These are phyloP conservation scores for Listronotus oregonensis DNA, from an alignment of 1,140 invertebrate genomes.

Conservation along the genomic window DNA sequence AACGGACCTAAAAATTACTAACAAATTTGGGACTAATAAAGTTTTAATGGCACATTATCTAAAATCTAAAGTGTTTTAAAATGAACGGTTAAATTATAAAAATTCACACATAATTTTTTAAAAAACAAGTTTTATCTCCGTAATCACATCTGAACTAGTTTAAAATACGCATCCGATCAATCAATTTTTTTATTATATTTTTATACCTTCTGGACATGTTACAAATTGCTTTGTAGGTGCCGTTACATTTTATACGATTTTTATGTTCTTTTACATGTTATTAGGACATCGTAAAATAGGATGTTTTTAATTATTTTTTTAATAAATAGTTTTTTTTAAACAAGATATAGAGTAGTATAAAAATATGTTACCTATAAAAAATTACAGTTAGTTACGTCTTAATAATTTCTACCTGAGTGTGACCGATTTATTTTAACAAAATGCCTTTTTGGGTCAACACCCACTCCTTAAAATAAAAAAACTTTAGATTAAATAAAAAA, in stretches of 20 bases:
- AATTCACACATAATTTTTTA: neutral
- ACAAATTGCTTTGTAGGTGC: conserved; percentile 5
- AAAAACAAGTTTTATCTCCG: neutral
- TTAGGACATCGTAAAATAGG: neutral
- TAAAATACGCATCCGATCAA: conserved; percentile 4
- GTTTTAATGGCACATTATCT: neutral
- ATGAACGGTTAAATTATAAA: conserved; percentile 1
- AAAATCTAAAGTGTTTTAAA: neutral
- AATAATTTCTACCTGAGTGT: no score
- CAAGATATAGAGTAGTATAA: no score
- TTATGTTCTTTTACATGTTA: neutral
- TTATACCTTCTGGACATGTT: neutral
- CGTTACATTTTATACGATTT: conserved; percentile 3
- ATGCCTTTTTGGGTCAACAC: no score
- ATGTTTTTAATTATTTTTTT: neutral
- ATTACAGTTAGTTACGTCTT: no score
- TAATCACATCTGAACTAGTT: conserved; percentile 13
- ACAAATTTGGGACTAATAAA: neutral
- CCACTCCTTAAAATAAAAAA: no score
- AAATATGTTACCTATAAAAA: no score
- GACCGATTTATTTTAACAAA: no score
- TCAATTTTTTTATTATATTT: conserved; percentile 13
- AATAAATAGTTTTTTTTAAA: no score
- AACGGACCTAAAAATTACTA: no score
- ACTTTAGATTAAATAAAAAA: no score